Percentiles rank a stretch among this genome's conserved stretches.
phyloP scores from a whole-genome alignment of 2,113 vertebrate species.

The Ancistrus triradiatus region DNA sequence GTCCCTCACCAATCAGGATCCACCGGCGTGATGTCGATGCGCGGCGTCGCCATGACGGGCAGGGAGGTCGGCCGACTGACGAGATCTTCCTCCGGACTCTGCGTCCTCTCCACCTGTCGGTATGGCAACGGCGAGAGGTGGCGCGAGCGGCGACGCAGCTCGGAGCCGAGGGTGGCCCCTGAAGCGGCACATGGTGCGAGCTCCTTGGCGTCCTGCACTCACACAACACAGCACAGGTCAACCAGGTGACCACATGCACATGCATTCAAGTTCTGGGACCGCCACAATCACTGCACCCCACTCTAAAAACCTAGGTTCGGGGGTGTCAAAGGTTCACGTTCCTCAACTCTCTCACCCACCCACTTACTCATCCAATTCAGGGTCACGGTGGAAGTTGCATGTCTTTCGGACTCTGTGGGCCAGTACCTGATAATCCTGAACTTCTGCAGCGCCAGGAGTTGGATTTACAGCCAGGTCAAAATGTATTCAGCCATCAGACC shows the following conservation, averaged over 20 bases:
- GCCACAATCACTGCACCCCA: too few relatives aligned
- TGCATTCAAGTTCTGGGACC: too few relatives aligned
- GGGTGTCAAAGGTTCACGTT: too few relatives aligned
- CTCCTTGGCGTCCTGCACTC: conserved; percentile 74
- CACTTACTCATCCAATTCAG: too few relatives aligned
- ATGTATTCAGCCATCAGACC: too few relatives aligned
- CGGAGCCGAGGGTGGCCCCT: conserved; percentile 76
- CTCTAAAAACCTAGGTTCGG: too few relatives aligned
- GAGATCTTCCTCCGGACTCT: conserved; percentile 76
- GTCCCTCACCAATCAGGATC: conserved; percentile 78
- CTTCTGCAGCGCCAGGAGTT: too few relatives aligned
- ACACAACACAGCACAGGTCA: background rate
- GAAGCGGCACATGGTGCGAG: conserved; percentile 68
- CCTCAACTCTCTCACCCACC: too few relatives aligned
- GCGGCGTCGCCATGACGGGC: conserved; percentile 75
- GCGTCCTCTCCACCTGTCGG: conserved; percentile 75
- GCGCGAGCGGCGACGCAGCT: conserved; percentile 81
- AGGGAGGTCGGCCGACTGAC: conserved; percentile 81
- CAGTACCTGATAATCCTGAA: too few relatives aligned
- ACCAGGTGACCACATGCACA: background rate
- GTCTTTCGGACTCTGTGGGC: too few relatives aligned
- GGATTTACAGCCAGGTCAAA: too few relatives aligned
- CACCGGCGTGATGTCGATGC: conserved; percentile 87
- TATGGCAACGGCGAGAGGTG: conserved; percentile 87
- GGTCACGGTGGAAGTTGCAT: too few relatives aligned